These are phyloP conservation scores for Cuniculus paca DNA, from an alignment of 2,797 vertebrate species.

Conservation along the genomic window DNA sequence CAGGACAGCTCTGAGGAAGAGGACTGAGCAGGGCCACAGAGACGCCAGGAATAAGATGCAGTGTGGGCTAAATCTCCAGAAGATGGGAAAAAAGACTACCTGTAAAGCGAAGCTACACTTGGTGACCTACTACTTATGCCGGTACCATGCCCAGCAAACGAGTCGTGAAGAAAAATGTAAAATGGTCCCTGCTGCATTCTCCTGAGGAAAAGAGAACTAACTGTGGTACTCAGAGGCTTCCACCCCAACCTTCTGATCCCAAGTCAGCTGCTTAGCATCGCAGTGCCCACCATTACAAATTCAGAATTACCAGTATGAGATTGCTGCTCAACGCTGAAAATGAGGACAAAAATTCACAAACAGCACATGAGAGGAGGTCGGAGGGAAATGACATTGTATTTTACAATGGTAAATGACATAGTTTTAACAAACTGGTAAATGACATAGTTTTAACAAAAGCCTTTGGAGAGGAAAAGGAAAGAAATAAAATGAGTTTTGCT, in stretches of 20 bases:
- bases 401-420: slow-evolving; percentile 8
- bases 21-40: neutral
- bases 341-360: slow-evolving; percentile 24
- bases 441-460: slow-evolving; percentile 39
- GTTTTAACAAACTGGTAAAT: slow-evolving; percentile 51
- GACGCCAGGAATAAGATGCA: neutral
- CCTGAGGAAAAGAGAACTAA: neutral
- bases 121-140: neutral
- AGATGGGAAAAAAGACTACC: too few species aligned
- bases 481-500: neutral
- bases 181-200: neutral
- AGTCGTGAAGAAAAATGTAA: neutral
- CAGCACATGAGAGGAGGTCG: slow-evolving; percentile 21
- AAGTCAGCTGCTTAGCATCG: neutral
- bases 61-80: neutral
- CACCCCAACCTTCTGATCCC: neutral
- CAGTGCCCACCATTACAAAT: fast-evolving
- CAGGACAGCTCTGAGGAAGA: neutral
- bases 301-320: neutral
- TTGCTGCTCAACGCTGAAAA: slow-evolving; percentile 26
- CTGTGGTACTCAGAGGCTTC: neutral
- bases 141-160: neutral
- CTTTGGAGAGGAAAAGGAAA: neutral
- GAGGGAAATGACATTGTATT: neutral
- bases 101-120: neutral